Evolutionary conservation across 1,140 invertebrate genomes (phyloP).

Genomic region (Drosophila albomicans): DNA sequence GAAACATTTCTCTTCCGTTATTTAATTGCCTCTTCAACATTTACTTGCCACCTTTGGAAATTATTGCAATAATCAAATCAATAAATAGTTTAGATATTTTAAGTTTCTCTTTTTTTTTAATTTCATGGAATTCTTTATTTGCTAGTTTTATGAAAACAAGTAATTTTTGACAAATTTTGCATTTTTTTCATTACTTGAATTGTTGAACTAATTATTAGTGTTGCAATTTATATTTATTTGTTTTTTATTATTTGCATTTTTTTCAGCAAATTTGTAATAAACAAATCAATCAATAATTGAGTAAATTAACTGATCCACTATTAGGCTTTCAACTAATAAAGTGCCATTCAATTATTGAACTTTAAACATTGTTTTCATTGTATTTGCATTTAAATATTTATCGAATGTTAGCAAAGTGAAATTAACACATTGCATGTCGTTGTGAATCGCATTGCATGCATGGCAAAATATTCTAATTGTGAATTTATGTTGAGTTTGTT

Average conservation of each 20-base stretch:
- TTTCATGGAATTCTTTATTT: neutral
- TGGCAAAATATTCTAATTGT: constrained; percentile 8
- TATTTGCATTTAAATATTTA: neutral
- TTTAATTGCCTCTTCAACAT: too few relatives aligned
- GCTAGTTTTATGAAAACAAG: neutral
- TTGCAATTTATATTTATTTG: too few relatives aligned
- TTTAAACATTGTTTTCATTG: neutral
- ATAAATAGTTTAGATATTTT: too few relatives aligned
- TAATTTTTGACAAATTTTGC: neutral
- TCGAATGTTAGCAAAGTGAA: neutral
- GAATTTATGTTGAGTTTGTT: neutral
- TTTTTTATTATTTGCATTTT: too few relatives aligned
- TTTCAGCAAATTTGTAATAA: too few relatives aligned
- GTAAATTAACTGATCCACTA: too few relatives aligned
- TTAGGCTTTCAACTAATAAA: neutral
- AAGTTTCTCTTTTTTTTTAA: neutral
- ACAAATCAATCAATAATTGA: too few relatives aligned
- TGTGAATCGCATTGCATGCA: neutral
- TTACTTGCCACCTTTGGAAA: too few relatives aligned
- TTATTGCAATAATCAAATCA: too few relatives aligned
- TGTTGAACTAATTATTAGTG: too few relatives aligned
- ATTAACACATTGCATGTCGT: constrained; percentile 7
- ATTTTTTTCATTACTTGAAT: too few relatives aligned
- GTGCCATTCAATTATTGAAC: neutral
- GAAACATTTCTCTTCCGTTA: neutral